Evolutionary conservation across 2,888 invertebrate genomes (phyloP), one percentile per base, ranked within the genome.

Genomic region (Brachypalpus laphriformis): DNA sequence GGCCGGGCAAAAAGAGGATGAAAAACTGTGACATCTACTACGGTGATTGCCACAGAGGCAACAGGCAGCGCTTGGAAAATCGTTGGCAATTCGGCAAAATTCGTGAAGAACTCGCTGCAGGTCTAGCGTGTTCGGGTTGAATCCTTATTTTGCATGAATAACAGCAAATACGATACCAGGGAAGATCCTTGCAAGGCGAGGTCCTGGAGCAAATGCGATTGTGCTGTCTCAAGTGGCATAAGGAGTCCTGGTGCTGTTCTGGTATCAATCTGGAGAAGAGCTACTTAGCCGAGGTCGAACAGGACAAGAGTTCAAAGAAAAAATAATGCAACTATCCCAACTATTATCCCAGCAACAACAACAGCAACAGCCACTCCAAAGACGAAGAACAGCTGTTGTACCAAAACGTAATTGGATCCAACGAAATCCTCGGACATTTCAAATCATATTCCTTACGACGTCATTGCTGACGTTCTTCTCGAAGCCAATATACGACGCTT

Each of bases 131-230:
- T 6, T 5, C 1, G 8, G 9, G 11, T 61, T 49, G 9, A 7
- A 9, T 51, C n/a, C 40, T 31, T 2, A 54, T n/a, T n/a, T n/a
- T n/a, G n/a, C n/a, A n/a, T n/a, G n/a, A n/a, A n/a, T n/a, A n/a
- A n/a, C n/a, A n/a, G n/a, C n/a, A n/a, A n/a, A n/a, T n/a, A n/a
- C n/a, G n/a, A n/a, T n/a, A n/a, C n/a, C n/a, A n/a, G n/a, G 42
- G 93, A 93, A 89, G 97, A 97, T 93, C 97, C 96, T 14, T 97
- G 97, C 91, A 97, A 97, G 93, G 93, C 92, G 91, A 92, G 2
- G 94, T 94, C 8, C 94, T 97, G 78, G 96, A 97, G 90, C 93
- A 95, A 74, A 94, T 97, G 94, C 94, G 96, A 83, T 94, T 95
- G 90, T 97, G 97, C 90, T 97, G 97, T 90, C 90, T 95, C 14